Conservation (phyloP, 2,888 invertebrate genomes). For the Brachypalpus laphriformis region DNA sequence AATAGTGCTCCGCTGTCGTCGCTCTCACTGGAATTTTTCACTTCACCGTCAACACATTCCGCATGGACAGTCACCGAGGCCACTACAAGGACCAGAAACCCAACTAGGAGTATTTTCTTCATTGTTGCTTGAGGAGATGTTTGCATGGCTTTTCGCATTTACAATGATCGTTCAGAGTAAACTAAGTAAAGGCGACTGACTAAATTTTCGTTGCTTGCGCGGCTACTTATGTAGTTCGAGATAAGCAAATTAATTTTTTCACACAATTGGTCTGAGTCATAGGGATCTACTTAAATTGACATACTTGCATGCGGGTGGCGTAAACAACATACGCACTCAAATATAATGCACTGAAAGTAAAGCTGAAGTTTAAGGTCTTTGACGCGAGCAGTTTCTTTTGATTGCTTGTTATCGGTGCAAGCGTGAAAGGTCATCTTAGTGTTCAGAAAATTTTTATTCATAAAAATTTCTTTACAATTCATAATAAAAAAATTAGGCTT, state of each 20-base stretch:
- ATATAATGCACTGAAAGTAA: conserved; percentile 3
- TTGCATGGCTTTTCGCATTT: too few relatives aligned
- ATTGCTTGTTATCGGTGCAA: too few relatives aligned
- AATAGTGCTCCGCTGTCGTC: too few relatives aligned
- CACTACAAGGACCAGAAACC: not conserved
- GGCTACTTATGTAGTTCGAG: conserved; percentile 6
- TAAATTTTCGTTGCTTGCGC: conserved; percentile 6
- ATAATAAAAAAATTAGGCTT: not conserved
- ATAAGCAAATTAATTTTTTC: conserved; percentile 20
- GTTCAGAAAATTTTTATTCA: not conserved
- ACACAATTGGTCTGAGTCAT: conserved; percentile 32
- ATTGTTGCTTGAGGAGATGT: too few relatives aligned
- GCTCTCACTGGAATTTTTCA: too few relatives aligned
- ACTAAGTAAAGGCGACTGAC: conserved; percentile 44
- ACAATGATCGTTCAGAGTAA: not conserved
- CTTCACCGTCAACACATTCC: not conserved
- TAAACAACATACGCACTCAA: not conserved
- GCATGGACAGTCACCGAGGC: not conserved
- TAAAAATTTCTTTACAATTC: not conserved
- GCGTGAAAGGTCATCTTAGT: not conserved
- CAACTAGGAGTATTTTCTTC: not conserved
- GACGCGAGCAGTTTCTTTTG: not conserved
- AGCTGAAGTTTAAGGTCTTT: conserved; percentile 4
- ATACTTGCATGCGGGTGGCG: not conserved
- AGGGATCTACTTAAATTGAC: not conserved